Percentiles rank a stretch among this genome's conserved stretches.
phyloP scores from a whole-genome alignment of 2,113 vertebrate genomes.

The Buteo buteo region DNA sequence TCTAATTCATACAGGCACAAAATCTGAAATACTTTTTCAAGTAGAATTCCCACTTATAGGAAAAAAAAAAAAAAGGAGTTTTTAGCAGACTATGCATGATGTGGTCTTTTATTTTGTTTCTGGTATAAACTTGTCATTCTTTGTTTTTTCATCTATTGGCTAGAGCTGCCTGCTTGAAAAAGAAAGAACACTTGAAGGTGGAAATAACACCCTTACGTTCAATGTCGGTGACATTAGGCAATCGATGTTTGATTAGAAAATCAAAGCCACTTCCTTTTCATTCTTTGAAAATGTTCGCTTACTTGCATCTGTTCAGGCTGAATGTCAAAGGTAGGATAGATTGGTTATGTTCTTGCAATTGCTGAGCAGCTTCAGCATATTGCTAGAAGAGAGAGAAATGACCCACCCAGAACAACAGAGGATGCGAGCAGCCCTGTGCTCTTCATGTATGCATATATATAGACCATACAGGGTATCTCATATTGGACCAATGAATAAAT shows the following conservation, averaged over 20 bases:
- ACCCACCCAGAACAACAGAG: neutral
- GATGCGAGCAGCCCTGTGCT: neutral
- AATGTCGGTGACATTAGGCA: neutral
- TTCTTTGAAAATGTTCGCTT: neutral
- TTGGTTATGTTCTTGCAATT: fast-evolving
- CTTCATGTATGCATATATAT: neutral
- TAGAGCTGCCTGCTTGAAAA: neutral
- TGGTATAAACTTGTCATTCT: neutral
- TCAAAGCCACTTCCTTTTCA: neutral
- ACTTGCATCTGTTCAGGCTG: neutral
- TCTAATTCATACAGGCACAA: neutral
- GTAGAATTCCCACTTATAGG: neutral
- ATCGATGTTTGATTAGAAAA: neutral
- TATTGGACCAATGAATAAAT: neutral
- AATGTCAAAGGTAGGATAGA: neutral
- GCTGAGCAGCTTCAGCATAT: neutral
- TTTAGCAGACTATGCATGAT: neutral
- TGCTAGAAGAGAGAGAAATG: neutral
- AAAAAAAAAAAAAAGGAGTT: neutral
- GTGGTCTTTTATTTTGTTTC: neutral
- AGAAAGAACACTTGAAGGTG: neutral
- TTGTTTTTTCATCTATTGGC: neutral
- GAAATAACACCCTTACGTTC: neutral
- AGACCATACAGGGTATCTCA: fast-evolving
- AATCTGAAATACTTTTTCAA: neutral